Percentiles rank a stretch among this genome's conserved stretches.
Evolutionary conservation across 2,113 vertebrate genomes (phyloP).

Genomic region (Nothocercus julius): DNA sequence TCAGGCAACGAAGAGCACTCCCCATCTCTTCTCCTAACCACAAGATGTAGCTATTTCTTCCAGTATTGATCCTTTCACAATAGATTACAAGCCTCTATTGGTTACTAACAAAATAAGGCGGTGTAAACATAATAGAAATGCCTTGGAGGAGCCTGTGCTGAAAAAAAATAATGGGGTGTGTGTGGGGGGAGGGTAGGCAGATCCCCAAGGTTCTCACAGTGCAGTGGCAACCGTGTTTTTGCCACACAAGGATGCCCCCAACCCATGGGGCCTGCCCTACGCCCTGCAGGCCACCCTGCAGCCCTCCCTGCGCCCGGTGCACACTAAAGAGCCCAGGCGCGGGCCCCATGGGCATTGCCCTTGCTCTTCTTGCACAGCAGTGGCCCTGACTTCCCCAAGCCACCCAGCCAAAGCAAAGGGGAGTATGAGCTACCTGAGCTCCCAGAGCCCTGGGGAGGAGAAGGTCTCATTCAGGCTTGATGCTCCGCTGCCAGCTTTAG

Average conservation of each 20-base stretch:
- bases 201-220: background rate
- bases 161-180: background rate
- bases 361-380: too few species aligned
- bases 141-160: background rate
- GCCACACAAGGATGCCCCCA: background rate
- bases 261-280: background rate
- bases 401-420: too few species aligned
- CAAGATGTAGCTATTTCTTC: background rate
- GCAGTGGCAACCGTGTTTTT: accelerated
- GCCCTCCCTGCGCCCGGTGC: too few species aligned
- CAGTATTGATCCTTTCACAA: background rate
- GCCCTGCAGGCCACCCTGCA: background rate
- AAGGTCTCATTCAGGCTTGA: too few species aligned
- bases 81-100: background rate
- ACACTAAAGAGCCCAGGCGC: too few species aligned
- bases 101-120: accelerated
- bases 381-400: too few species aligned
- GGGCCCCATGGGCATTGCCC: too few species aligned
- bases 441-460: too few species aligned
- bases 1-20: background rate
- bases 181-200: background rate
- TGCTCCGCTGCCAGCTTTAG: too few species aligned
- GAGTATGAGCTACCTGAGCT: too few species aligned
- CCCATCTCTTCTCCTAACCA: accelerated
- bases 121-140: background rate